These are phyloP conservation scores for Cygnus atratus DNA, from an alignment of 2,113 vertebrate species.

Conservation along the genomic window DNA sequence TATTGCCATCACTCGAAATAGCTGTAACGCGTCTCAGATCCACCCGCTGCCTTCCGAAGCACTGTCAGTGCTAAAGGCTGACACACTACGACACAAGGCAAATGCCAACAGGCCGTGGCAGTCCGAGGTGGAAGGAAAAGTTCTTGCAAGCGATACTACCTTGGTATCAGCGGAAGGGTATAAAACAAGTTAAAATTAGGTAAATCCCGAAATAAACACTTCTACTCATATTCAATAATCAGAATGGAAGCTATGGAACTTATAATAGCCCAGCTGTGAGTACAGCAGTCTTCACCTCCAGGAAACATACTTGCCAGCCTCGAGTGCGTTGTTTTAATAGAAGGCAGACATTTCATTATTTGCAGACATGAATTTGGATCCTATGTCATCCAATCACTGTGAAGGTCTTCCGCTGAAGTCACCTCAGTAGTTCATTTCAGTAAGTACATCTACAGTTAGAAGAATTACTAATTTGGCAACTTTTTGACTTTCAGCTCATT, in stretches of 20 bases:
- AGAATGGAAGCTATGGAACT: background rate
- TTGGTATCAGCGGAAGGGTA: background rate
- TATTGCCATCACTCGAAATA: background rate
- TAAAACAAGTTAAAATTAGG: background rate
- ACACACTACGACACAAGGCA: background rate
- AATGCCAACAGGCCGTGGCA: background rate
- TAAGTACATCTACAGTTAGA: background rate
- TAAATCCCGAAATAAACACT: background rate
- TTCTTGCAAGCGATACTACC: background rate
- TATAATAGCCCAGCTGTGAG: background rate
- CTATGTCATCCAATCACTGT: background rate
- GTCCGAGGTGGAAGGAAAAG: background rate
- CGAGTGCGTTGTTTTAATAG: background rate
- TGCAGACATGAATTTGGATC: background rate
- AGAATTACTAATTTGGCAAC: background rate
- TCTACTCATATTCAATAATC: background rate
- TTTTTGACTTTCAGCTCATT: background rate
- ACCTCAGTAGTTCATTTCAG: background rate
- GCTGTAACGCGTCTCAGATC: background rate
- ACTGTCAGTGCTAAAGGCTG: background rate
- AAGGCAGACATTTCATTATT: background rate
- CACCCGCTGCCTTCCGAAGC: background rate
- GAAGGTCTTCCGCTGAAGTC: background rate
- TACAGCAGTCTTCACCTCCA: background rate
- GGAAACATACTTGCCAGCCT: background rate